Evolutionary conservation across 2,113 vertebrate species (phyloP).

Genomic region (Paratilapia polleni): DNA sequence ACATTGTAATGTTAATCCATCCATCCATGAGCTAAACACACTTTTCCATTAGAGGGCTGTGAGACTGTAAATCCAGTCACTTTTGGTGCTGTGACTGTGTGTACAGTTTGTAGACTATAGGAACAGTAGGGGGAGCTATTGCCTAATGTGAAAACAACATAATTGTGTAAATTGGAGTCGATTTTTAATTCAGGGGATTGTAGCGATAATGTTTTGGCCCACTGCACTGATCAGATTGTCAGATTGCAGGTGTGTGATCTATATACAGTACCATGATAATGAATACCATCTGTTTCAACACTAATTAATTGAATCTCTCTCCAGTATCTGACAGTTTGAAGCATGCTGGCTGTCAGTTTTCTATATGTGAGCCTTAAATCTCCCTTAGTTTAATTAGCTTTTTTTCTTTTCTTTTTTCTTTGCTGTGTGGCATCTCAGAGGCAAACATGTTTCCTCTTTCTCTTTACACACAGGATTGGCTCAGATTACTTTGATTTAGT

Average conservation of each 20-base stretch:
- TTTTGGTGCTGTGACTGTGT: background rate
- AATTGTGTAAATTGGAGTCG: background rate
- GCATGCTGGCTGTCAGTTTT: background rate
- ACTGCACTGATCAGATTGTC: background rate
- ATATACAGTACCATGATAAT: background rate
- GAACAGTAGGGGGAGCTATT: conserved; percentile 60
- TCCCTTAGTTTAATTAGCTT: background rate
- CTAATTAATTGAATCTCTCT: background rate
- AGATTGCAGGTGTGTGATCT: background rate
- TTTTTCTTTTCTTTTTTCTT: background rate
- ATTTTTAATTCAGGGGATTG: background rate
- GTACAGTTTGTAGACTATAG: background rate
- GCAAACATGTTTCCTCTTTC: background rate
- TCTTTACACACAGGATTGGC: background rate
- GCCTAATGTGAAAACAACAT: background rate
- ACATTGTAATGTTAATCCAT: background rate
- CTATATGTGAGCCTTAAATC: conserved; percentile 6
- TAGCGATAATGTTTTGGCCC: background rate
- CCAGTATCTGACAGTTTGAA: conserved; percentile 2
- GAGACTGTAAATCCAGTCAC: too few species aligned
- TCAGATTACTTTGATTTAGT: background rate
- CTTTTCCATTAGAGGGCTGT: too few species aligned
- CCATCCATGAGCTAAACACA: too few species aligned
- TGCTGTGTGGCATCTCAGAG: background rate
- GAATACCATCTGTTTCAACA: background rate